Base-by-base conservation (phyloP, 2,113 vertebrate species). In the Tursiops truncatus region DNA sequence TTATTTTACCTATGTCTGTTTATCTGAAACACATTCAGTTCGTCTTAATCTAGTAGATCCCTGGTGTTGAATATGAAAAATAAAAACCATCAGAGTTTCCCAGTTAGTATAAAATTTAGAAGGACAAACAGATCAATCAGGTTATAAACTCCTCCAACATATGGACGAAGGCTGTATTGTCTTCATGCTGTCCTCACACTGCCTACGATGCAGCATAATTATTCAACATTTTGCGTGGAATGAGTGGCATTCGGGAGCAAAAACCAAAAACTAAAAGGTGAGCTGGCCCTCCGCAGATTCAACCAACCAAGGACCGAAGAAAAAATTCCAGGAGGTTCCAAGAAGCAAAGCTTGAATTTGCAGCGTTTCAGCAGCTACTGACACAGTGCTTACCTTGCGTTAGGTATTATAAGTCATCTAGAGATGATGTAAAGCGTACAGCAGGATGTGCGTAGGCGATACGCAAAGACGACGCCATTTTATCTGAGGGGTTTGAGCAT, bases 1-100 rank as follows among this genome's bases (percentile, higher is more conserved):
- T 60, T 91, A 79, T 94, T 85, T 85, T 80, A 44, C 70, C n/a
- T 31, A 5, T 53, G 20, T 73, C n/a, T 88, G 33, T 62, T 56
- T 87, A 33, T 85, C 53, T 65, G 85, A 88, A 68, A 84, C 11
- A 65, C 33, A 38, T 47, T 76, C 17, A 53, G 31, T 81, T 58
- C 68, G 2, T 56, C 63, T 58, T 58, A 68, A 63, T 36, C 63
- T 81, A 81, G 67, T 8, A 53, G 1, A 67, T 94, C 53, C 62
- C 67, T 87, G 73, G 25, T 82, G 31, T 53, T 26, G 53, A 60
- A 25, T 58, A 77, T n/a, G 56, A 92, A 87, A 83, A 50, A 31
- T 10, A 76, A 68, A 74, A 31, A 56, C 11, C 65, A 89, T 31
- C 65, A 12, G 38, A 12, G 38, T 95, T 44, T 73, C 44, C 36